phyloP scores from a whole-genome alignment of 2,888 invertebrate genomes.

The Cantharis rustica region DNA sequence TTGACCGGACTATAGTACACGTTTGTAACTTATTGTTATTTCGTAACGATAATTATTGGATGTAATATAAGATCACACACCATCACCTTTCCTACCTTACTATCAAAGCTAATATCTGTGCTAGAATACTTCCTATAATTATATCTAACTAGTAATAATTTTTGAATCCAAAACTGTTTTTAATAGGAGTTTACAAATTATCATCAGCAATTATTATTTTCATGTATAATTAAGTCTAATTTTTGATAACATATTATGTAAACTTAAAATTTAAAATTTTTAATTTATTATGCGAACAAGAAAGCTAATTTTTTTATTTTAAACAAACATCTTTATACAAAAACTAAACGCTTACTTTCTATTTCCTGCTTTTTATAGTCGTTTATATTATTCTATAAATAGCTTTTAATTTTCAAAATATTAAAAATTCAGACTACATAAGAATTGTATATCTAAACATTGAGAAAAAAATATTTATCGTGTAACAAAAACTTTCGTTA shows the following conservation, averaged over 20 bases:
- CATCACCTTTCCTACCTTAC: background rate
- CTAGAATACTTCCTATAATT: background rate
- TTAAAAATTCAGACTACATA: no score
- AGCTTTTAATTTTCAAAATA: no score
- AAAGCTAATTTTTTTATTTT: background rate
- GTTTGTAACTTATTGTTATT: background rate
- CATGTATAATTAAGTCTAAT: background rate
- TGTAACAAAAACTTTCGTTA: no score
- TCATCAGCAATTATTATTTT: background rate
- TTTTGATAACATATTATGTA: background rate
- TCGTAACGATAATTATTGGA: background rate
- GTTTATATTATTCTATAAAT: no score
- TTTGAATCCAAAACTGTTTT: background rate
- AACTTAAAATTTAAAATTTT: background rate
- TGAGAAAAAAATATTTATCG: no score
- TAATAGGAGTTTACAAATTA: background rate
- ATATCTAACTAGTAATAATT: background rate
- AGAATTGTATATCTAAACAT: no score
- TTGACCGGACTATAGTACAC: no score
- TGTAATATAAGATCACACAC: background rate
- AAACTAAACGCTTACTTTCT: no score
- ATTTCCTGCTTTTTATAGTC: no score
- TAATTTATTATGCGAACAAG: background rate
- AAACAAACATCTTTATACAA: background rate
- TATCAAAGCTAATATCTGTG: background rate